phyloP scores from a whole-genome alignment of 1,140 invertebrate species.

The Pomacea maculata region DNA sequence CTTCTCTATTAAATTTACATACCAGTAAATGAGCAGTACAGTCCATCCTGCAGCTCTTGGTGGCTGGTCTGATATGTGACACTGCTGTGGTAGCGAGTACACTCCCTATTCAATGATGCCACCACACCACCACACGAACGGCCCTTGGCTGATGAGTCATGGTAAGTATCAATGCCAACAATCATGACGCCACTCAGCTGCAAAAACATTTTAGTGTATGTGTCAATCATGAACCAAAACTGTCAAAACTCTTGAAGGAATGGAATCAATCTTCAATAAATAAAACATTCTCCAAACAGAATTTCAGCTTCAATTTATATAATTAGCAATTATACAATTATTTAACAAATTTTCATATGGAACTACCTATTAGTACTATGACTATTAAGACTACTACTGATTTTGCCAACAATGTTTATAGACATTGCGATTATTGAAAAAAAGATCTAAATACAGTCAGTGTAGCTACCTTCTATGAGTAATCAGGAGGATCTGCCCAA shows the following conservation, averaged over 20 bases:
- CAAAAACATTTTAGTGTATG: not conserved
- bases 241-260: not conserved
- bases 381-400: too few species aligned
- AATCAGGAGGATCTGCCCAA: too few species aligned
- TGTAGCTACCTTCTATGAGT: too few species aligned
- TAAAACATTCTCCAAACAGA: too few species aligned
- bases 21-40: not conserved
- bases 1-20: too few species aligned
- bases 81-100: slow-evolving; percentile 83
- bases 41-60: slow-evolving; percentile 70
- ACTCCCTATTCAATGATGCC: slow-evolving; percentile 76
- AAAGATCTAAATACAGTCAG: too few species aligned
- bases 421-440: too few species aligned
- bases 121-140: slow-evolving; percentile 80
- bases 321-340: too few species aligned
- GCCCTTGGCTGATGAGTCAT: slow-evolving; percentile 74
- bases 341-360: too few species aligned
- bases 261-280: not conserved
- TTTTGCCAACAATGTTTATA: too few species aligned
- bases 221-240: not conserved
- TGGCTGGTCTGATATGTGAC: slow-evolving; percentile 74
- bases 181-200: slow-evolving; percentile 69
- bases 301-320: too few species aligned
- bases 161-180: slow-evolving; percentile 88
- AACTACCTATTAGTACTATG: too few species aligned